phyloP scores from a whole-genome alignment of 2,888 invertebrate genomes.

The Onthophagus sagittarius region DNA sequence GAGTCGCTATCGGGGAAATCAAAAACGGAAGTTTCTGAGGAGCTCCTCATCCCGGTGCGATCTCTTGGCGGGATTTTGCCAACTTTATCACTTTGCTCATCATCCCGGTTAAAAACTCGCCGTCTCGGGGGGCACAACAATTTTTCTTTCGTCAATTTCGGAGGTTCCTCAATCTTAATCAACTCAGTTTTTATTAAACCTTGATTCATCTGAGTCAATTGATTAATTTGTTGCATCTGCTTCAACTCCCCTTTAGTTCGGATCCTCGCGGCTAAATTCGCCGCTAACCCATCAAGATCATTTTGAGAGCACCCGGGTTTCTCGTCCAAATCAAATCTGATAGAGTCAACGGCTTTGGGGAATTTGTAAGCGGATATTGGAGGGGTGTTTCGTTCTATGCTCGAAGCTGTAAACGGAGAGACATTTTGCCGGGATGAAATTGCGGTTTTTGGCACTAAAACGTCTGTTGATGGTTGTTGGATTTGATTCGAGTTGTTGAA shows the following conservation, averaged over 20 bases:
- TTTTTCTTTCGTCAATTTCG: conserved; percentile 50
- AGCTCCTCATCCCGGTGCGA: conserved; percentile 53
- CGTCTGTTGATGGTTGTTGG: conserved; percentile 47
- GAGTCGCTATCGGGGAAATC: conserved; percentile 63
- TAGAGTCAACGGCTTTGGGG: conserved; percentile 66
- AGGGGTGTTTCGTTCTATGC: conserved; percentile 50
- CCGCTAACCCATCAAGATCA: conserved; percentile 57
- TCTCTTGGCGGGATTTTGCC: conserved; percentile 46
- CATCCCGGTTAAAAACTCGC: conserved; percentile 59
- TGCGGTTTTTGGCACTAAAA: conserved; percentile 48
- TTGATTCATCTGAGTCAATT: not conserved
- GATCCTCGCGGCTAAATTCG: conserved; percentile 66
- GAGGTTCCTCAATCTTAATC: conserved; percentile 41
- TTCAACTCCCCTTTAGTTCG: conserved; percentile 85
- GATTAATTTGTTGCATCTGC: conserved; percentile 39
- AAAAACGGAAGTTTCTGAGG: conserved; percentile 62
- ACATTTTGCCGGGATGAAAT: conserved; percentile 51
- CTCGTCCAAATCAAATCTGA: conserved; percentile 53
- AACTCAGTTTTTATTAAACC: not conserved
- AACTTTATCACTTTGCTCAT: conserved; percentile 46
- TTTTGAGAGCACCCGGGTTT: conserved; percentile 27
- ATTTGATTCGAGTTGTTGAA: conserved; percentile 36
- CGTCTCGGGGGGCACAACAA: conserved; percentile 47
- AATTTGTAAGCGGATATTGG: conserved; percentile 57
- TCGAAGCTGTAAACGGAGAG: conserved; percentile 56